Conservation (phyloP, 2,113 vertebrate species). For the Coryphaenoides rupestris region DNA sequence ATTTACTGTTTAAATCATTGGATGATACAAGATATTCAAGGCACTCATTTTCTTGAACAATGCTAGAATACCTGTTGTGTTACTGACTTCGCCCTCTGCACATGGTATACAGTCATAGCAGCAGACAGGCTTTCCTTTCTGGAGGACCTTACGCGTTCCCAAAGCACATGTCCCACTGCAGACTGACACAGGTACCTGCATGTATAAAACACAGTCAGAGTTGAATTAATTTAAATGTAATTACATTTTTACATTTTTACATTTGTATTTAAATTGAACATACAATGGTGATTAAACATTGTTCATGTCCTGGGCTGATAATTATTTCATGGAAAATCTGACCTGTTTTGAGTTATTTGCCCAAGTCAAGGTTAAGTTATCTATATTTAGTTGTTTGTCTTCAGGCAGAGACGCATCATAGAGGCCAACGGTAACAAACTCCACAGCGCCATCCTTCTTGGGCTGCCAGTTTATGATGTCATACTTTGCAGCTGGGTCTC, state of each 20-base stretch:
- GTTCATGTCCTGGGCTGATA: neutral
- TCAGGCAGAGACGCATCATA: conserved; percentile 59
- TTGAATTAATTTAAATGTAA: neutral
- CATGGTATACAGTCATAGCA: conserved; percentile 70
- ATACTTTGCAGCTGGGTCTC: conserved; percentile 68
- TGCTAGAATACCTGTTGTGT: conserved; percentile 42
- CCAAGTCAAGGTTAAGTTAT: conserved; percentile 56
- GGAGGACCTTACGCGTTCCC: conserved; percentile 65
- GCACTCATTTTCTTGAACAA: too few species aligned
- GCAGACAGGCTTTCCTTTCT: conserved; percentile 69
- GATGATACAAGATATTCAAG: too few species aligned
- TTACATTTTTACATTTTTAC: too few species aligned
- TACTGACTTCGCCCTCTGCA: conserved; percentile 69
- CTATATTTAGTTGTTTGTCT: conserved; percentile 47
- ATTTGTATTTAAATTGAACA: neutral
- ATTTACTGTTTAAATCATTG: too few species aligned
- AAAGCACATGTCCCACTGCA: conserved; percentile 63
- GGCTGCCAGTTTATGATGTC: conserved; percentile 72
- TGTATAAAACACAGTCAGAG: neutral
- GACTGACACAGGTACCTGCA: conserved; percentile 64
- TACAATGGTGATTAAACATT: neutral
- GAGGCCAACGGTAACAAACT: conserved; percentile 66
- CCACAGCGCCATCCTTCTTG: conserved; percentile 27
- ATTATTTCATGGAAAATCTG: neutral
- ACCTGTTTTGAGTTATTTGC: conserved; percentile 49